Evolutionary conservation across 2,888 invertebrate species (phyloP).

Genomic region (Cerceris ruficornis): DNA sequence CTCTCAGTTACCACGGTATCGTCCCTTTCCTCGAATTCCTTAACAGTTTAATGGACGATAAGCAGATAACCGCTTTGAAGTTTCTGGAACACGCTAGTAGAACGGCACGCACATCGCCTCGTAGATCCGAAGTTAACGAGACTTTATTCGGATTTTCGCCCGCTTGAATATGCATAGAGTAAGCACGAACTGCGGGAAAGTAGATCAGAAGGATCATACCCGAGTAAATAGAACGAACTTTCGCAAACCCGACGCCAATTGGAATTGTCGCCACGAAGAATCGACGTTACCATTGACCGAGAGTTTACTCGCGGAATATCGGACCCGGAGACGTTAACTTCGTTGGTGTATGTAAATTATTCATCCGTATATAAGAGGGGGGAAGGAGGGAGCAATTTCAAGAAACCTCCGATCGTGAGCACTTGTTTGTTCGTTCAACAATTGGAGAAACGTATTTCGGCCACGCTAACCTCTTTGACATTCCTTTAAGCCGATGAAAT

Average conservation of each 20-base stretch:
- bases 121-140: conserved; percentile 55
- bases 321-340: conserved; percentile 36
- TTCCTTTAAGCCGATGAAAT: no score
- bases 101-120: conserved; percentile 34
- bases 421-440: no score
- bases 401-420: no score
- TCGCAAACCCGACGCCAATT: conserved; percentile 27
- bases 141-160: conserved; percentile 46
- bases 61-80: conserved; percentile 22
- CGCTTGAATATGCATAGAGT: conserved; percentile 61
- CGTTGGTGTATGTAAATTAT: conserved; percentile 18
- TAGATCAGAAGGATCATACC: conserved; percentile 60
- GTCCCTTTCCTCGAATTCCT: not conserved
- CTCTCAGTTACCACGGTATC: not conserved
- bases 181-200: conserved; percentile 49
- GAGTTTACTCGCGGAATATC: conserved; percentile 39
- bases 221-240: conserved; percentile 59
- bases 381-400: not conserved
- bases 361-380: conserved; percentile 4
- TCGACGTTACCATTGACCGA: conserved; percentile 29
- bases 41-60: not conserved
- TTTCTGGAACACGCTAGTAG: conserved; percentile 31
- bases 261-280: conserved; percentile 40
- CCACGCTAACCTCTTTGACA: no score
- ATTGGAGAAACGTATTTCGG: no score